Base-by-base conservation (phyloP, 2,797 vertebrate genomes). In the Tokudaia tokunoshimensis region DNA sequence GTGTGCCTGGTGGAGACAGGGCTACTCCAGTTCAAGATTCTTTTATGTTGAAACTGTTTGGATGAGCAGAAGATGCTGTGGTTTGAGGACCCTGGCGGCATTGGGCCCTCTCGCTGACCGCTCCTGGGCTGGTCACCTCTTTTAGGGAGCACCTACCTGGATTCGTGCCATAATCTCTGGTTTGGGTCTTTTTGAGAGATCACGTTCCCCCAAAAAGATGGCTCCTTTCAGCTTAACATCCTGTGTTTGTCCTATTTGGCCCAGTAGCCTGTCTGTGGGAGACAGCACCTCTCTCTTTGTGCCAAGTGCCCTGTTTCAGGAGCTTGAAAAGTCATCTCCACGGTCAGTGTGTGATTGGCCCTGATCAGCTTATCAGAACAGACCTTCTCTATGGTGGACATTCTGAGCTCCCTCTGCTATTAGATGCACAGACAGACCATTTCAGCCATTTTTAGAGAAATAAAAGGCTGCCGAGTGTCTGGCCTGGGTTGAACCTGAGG, bases 1-100 rank as follows among this genome's bases (percentile, higher is more conserved):
- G 96, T 97, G 97, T 98, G 98, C 97, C 98, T 98, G 97, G 96
- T 98, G 97, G 98, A 95, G 97, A 94, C 95, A 94, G 97, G 98
- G 97, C 97, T 94, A 97, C 98, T 97, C 97, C 97, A 97, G 96
- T 97, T 98, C 97, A 98, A 97, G 98, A 97, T 97, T 97, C 96
- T 98, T 98, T 97, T 95, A 41, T 97, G 98, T 65, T 96, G 74
- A 95, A 98, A 92, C 92, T 89, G 87, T 97, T 97, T 76, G 91
- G 97, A 97, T 94, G 95, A 96, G 86, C 72, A 8, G 72, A 97
- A 95, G 97, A 97, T 97, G 98, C 95, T 1, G 1, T 65, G 44
- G 95, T 95, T 96, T 96, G 96, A 97, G 97, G 98, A 97, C 85
- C 96, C 92, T 94, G 41, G 92, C 44, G 44, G 95, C 96, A 80